Percentiles rank a stretch among this genome's conserved stretches.
These are phyloP conservation scores for Leucoptera coffeella DNA, from an alignment of 2,888 invertebrate species.

Conservation along the genomic window DNA sequence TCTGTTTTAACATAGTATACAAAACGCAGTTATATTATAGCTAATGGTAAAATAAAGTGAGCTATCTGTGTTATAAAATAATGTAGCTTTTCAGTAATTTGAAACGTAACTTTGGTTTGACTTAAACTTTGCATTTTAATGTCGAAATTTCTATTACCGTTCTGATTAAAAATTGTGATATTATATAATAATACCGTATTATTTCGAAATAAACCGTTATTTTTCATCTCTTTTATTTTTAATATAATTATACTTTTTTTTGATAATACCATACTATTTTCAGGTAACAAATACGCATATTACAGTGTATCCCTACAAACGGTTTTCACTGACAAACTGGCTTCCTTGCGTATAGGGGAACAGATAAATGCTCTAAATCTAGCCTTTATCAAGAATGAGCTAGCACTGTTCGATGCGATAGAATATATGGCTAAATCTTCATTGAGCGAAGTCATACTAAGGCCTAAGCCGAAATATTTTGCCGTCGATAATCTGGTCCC, in stretches of 20 bases:
- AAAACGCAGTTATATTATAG: too few species aligned
- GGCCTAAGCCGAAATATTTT: conserved; percentile 46
- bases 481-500: conserved; percentile 9
- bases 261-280: conserved; percentile 8
- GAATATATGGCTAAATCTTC: conserved; percentile 55
- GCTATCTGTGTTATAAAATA: too few species aligned
- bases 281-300: conserved; percentile 27
- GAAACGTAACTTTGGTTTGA: too few species aligned
- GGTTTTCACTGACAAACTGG: conserved; percentile 27
- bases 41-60: too few species aligned
- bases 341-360: conserved; percentile 18
- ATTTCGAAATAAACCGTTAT: too few species aligned
- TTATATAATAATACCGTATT: too few species aligned
- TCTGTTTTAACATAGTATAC: too few species aligned
- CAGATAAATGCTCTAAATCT: conserved; percentile 17
- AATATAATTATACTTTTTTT: conserved; percentile 1
- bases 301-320: conserved; percentile 26
- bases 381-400: conserved; percentile 33
- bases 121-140: background rate
- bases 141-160: background rate
- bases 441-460: conserved; percentile 50
- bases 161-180: too few species aligned
- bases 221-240: too few species aligned
- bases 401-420: conserved; percentile 58
- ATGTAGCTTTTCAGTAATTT: too few species aligned